Percentiles rank a stretch among this genome's conserved stretches.
Conservation (phyloP, 1,140 invertebrate species). For the Eumaeus atala region DNA sequence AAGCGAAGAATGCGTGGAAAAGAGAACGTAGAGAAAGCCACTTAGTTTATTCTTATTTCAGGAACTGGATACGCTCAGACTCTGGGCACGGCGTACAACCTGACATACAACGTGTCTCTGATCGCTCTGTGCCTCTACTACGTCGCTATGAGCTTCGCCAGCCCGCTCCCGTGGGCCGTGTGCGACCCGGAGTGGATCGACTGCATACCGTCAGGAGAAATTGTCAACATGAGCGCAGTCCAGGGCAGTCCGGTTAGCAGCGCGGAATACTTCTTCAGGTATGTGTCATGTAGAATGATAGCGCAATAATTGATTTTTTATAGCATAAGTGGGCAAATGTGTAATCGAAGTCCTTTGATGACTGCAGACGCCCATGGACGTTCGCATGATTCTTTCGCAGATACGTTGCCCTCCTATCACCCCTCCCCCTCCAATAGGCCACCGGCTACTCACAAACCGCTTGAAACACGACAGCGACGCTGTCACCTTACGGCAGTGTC, state of each 20-base stretch:
- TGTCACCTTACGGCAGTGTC: too few relatives aligned
- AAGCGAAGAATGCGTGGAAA: too few relatives aligned
- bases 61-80: constrained; percentile 86
- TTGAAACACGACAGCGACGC: too few relatives aligned
- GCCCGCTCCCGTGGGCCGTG: constrained; percentile 79
- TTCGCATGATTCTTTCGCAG: too few relatives aligned
- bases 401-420: too few relatives aligned
- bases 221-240: constrained; percentile 32
- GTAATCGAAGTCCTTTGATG: too few relatives aligned
- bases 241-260: constrained; percentile 45
- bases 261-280: constrained; percentile 66
- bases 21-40: too few relatives aligned
- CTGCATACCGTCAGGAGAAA: constrained; percentile 58
- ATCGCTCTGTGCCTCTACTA: constrained; percentile 83
- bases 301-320: neutral
- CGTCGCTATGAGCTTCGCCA: constrained; percentile 77
- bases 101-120: constrained; percentile 83
- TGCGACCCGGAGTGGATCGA: constrained; percentile 77
- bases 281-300: constrained; percentile 17
- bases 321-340: too few relatives aligned
- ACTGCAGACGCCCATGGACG: too few relatives aligned
- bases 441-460: too few relatives aligned
- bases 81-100: constrained; percentile 80
- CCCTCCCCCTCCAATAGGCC: too few relatives aligned
- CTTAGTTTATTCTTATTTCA: constrained; percentile 47